phyloP scores from a whole-genome alignment of 2,888 invertebrate species.

The Spodoptera littoralis region DNA sequence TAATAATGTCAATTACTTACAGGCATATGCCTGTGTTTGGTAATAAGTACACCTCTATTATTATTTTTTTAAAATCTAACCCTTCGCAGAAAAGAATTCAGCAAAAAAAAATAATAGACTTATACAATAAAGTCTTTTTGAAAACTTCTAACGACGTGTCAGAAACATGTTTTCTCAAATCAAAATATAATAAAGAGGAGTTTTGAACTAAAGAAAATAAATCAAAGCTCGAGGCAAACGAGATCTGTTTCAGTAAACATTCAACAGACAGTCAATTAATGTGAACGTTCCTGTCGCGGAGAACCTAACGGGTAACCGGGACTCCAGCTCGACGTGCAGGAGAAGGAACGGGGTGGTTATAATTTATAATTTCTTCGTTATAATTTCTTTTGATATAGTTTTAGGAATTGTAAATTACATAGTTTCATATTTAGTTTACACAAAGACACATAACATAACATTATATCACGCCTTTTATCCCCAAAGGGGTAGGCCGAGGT shows the following conservation, averaged over 20 bases:
- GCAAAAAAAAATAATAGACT: background rate
- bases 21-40: too few relatives aligned
- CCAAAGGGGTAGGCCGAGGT: too few relatives aligned
- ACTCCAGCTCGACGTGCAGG: too few relatives aligned
- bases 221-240: slow-evolving; percentile 68
- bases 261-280: slow-evolving; percentile 66
- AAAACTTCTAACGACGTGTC: slow-evolving; percentile 69
- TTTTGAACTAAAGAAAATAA: slow-evolving; percentile 66
- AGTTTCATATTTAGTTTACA: background rate
- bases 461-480: too few relatives aligned
- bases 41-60: too few relatives aligned
- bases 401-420: slow-evolving; percentile 35
- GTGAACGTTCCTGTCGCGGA: slow-evolving; percentile 38
- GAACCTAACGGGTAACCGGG: too few relatives aligned
- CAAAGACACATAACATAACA: too few relatives aligned
- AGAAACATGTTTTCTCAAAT: slow-evolving; percentile 73
- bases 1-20: too few relatives aligned
- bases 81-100: too few relatives aligned
- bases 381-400: slow-evolving; percentile 20
- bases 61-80: too few relatives aligned
- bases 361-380: too few relatives aligned
- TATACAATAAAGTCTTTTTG: slow-evolving; percentile 1
- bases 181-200: slow-evolving; percentile 71
- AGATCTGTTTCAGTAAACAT: slow-evolving; percentile 67
- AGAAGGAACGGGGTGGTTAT: too few relatives aligned